Conservation (phyloP, 2,888 invertebrate genomes). For the Napeogenes inachia region DNA sequence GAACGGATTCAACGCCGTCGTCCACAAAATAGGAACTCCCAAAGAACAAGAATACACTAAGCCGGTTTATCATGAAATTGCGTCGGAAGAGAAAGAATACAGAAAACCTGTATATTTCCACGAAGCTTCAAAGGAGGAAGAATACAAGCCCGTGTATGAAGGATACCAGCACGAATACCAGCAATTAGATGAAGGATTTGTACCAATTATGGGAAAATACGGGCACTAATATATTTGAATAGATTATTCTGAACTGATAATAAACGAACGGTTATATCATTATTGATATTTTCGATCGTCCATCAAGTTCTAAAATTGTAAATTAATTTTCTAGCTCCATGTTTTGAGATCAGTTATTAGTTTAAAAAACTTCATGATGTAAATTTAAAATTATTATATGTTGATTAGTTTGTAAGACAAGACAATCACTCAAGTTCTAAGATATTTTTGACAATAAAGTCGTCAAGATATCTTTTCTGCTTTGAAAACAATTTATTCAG, state of each 20-base stretch:
- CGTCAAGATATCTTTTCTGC: too few species aligned
- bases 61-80: constrained; percentile 25
- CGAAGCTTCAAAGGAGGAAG: constrained; percentile 34
- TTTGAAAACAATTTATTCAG: background rate
- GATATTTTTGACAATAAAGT: constrained; percentile 1
- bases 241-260: too few species aligned
- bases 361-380: background rate
- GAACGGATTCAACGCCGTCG: constrained; percentile 78
- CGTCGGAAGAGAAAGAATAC: constrained; percentile 24
- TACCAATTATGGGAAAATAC: constrained; percentile 51
- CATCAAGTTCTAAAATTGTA: background rate
- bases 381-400: constrained; percentile 6
- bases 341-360: background rate
- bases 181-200: constrained; percentile 56
- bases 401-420: constrained; percentile 29
- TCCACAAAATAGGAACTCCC: constrained; percentile 73
- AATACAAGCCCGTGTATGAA: constrained; percentile 26
- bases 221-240: constrained; percentile 48
- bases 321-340: background rate
- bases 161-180: constrained; percentile 41
- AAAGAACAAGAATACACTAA: constrained; percentile 44
- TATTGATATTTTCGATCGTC: background rate
- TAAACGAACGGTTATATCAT: background rate
- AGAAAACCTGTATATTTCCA: constrained; percentile 10
- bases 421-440: constrained; percentile 14